Evolutionary conservation across 2,888 invertebrate genomes (phyloP), one percentile per base, ranked within the genome.

Genomic region (Dendrolimus pini): DNA sequence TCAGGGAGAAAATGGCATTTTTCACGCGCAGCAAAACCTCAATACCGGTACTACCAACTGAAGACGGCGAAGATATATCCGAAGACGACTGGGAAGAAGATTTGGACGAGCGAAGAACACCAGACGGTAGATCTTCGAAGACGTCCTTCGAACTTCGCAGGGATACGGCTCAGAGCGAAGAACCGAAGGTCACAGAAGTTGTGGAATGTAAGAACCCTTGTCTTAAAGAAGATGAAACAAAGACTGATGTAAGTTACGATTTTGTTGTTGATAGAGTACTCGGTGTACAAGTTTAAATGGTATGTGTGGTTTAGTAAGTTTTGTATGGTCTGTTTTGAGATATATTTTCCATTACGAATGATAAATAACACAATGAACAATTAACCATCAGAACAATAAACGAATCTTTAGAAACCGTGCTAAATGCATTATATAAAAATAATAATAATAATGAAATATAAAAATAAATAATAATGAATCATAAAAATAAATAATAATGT

Each of bases 1-100:
- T 42, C 91, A 98, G 98, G 91, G 98, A 98, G 89, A 98, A 98
- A 89, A 98, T 98, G 95, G 97, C 97, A 54, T 98, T 98, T 91
- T 98, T 98, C 85, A 98, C 97, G 1, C 94, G 95, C 70, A 93
- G 94, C 64, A 96, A 95, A 70, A 84, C 94, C 47, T 94, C 93
- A 61, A 94, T 96, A 72, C 96, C 96, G 59, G 92, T 95, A 63
- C 82, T 96, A 64, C 95, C 96, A 1, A 92, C 93, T 14, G 95
- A 95, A 56, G 94, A 94, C 62, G 80, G 74, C 9, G 78, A 78
- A 14, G 85, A 88, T 65, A 82, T 73, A 14, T 89, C 89, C 0
- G 89, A 86, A 56, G 89, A 89, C 70, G 90, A 90, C n/a, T 89
- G 89, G 90, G 89, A 89, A 53, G 84, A 79, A 55, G 84, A 88